Percentiles rank a stretch among this genome's conserved stretches.
Conservation (phyloP, 35 echinoderm and acorn worm species). For the Heliocidaris erythrogramma region DNA sequence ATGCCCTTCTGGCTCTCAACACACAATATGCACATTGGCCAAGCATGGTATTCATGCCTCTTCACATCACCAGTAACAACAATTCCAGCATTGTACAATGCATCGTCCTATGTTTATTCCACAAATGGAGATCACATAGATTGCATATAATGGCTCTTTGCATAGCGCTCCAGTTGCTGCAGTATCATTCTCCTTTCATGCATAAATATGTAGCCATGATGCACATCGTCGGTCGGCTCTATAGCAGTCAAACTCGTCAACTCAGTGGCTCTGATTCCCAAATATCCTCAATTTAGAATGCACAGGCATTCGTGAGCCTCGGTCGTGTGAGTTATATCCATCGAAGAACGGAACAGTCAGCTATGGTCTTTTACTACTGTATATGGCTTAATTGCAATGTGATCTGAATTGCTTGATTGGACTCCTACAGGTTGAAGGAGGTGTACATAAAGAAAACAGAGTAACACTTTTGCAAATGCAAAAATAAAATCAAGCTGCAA, state of each 20-base stretch:
- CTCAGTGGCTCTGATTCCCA: not conserved
- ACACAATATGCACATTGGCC: too few species aligned
- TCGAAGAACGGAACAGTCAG: not conserved
- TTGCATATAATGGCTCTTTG: conserved; percentile 7
- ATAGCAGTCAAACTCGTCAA: not conserved
- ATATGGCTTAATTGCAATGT: not conserved
- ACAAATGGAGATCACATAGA: not conserved
- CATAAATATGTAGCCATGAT: not conserved
- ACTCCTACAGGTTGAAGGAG: not conserved
- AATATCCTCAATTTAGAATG: not conserved
- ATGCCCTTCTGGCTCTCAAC: too few species aligned
- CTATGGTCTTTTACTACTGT: not conserved
- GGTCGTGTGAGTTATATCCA: not conserved
- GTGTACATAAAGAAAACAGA: not conserved
- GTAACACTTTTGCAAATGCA: too few species aligned
- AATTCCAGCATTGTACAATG: not conserved
- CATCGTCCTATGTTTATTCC: not conserved
- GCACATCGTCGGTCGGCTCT: not conserved
- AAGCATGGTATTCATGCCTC: not conserved
- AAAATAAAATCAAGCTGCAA: too few species aligned
- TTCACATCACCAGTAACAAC: not conserved
- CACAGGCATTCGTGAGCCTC: not conserved
- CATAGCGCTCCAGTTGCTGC: not conserved
- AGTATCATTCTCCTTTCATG: not conserved
- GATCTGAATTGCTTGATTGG: not conserved